Evolutionary conservation across 1,140 invertebrate genomes (phyloP), one percentile per base, ranked within the genome.

Genomic region (Trypoxylus dichotomus): DNA sequence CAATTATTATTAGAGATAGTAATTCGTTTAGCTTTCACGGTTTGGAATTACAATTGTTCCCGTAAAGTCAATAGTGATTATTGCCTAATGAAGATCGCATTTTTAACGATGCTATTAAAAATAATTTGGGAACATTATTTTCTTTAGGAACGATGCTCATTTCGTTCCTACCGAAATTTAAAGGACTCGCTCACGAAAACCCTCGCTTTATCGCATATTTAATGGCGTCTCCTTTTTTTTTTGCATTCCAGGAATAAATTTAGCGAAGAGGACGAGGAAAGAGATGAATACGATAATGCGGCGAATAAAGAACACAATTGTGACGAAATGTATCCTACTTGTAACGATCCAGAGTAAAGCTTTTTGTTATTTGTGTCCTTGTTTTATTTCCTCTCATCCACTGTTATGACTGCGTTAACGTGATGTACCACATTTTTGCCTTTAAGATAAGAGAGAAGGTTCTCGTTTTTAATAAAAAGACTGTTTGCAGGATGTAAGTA

Each of bases 271-370:
- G 74, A 80, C 25, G 76, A 78, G n/a, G 80, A 85, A 73, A 81
- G 82, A 81, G 85, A 83, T 41, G 54, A 79, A 19, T 83, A 81
- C 68, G 83, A 85, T 79, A 24, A 47, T 68, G 83, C 81, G 27
- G 81, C 77, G 21, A 83, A 82, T 63, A 73, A 79, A 63, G 75
- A 75, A 37, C 81, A 83, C 47, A 83, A 88, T 83, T 90, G 89
- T 79, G 81, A 83, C 7, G 77, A 83, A 79, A 82, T 84, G 27
- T 90, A 89, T 85, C 85, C 88, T 42, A 85, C 85, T 78, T 90
- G 89, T 82, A 43, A 11, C 60, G 60, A 54, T 54, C 15, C 15
- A 27, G 19, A 68, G 25, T 68, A 68, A 68, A 68, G 15, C 6
- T n/a, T 54, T 54, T 37, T 37, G 3, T 37, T 68, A 25, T 24